phyloP scores from a whole-genome alignment of 2,113 vertebrate genomes.

The Picathartes gymnocephalus region DNA sequence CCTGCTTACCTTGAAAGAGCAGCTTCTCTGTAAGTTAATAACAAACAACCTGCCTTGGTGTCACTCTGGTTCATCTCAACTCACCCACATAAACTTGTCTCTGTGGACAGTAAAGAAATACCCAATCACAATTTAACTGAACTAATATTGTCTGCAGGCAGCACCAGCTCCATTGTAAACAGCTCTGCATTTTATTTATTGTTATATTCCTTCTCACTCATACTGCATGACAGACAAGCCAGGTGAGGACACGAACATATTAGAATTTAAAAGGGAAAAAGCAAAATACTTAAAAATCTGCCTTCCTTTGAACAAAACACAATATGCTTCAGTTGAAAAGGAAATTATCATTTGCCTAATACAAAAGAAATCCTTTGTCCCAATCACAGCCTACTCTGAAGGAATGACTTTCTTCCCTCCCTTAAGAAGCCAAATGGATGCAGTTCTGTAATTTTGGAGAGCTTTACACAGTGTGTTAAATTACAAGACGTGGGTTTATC shows the following conservation, averaged over 20 bases:
- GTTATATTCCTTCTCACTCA: neutral
- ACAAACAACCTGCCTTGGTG: neutral
- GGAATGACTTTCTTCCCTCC: neutral
- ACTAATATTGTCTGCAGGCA: neutral
- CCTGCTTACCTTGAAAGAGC: neutral
- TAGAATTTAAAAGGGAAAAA: neutral
- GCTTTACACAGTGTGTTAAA: neutral
- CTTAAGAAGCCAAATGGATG: neutral
- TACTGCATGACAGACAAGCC: neutral
- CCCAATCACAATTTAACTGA: neutral
- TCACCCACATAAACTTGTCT: neutral
- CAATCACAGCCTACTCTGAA: constrained; percentile 5
- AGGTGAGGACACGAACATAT: neutral
- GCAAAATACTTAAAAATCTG: neutral
- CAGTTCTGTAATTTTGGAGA: neutral
- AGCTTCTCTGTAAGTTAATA: neutral
- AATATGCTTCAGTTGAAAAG: neutral
- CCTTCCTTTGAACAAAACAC: neutral
- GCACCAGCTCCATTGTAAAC: neutral
- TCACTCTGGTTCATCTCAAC: neutral
- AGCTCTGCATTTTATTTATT: neutral
- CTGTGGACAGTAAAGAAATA: neutral
- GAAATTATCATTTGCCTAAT: neutral
- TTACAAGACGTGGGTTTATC: neutral
- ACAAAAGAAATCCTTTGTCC: constrained; percentile 9